Percentiles rank a stretch among this genome's conserved stretches.
These are phyloP conservation scores for Metopolophium dirhodum DNA, from an alignment of 1,140 invertebrate genomes.

Conservation along the genomic window DNA sequence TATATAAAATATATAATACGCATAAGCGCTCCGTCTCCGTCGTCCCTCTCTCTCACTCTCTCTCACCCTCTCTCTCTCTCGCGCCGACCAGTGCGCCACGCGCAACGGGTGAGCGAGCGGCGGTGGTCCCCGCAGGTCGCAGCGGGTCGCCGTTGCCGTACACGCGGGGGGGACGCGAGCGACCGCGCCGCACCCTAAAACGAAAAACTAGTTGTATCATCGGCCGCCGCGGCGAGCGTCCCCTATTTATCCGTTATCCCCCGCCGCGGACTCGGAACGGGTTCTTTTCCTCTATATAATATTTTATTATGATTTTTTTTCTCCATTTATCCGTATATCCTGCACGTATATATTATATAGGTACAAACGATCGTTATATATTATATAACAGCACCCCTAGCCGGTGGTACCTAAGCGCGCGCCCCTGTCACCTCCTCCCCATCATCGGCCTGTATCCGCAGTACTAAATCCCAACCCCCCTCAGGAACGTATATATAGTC, in stretches of 20 bases:
- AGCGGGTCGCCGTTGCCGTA: not conserved
- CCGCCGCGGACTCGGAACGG: not conserved
- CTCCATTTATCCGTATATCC: not conserved
- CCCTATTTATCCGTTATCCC: constrained; percentile 12
- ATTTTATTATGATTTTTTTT: constrained; percentile 11
- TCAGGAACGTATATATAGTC: not conserved
- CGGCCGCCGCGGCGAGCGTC: not conserved
- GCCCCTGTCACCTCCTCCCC: too few species aligned
- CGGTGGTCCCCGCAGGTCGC: not conserved
- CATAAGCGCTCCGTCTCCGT: not conserved
- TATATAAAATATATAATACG: not conserved
- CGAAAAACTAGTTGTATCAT: constrained; percentile 1
- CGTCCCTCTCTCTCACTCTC: too few species aligned
- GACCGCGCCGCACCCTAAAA: not conserved
- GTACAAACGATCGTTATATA: constrained; percentile 37
- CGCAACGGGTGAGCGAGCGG: not conserved
- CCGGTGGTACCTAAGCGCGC: not conserved
- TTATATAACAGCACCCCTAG: constrained; percentile 7
- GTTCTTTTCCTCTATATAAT: constrained; percentile 3
- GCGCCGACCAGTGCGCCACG: not conserved
- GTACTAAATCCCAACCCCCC: not conserved
- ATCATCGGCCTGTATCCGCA: not conserved
- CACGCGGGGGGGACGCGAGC: not conserved
- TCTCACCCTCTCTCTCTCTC: not conserved
- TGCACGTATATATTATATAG: not conserved